Evolutionary conservation across 2,113 vertebrate species (phyloP).

Genomic region (Engystomops pustulosus): DNA sequence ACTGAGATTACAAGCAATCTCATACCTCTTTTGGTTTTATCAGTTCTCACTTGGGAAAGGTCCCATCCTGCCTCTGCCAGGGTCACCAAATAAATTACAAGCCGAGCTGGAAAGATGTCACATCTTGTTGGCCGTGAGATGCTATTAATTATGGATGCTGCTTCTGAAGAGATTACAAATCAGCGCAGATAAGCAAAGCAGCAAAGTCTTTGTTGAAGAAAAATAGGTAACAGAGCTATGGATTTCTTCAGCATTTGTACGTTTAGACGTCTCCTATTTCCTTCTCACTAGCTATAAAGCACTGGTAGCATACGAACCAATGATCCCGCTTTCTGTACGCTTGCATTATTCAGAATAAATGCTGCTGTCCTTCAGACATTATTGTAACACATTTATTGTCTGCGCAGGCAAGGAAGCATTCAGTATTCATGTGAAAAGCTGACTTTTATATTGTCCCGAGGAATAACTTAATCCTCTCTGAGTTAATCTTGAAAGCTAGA

Average conservation of each 20-base stretch:
- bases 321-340: slow-evolving; percentile 19
- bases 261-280: slow-evolving; percentile 2
- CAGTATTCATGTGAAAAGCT: slow-evolving; percentile 30
- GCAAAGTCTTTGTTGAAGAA: slow-evolving; percentile 41
- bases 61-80: slow-evolving; percentile 50
- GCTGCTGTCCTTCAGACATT: slow-evolving; percentile 40
- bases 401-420: slow-evolving; percentile 23
- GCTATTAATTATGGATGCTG: slow-evolving; percentile 57
- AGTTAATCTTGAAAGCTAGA: slow-evolving; percentile 15
- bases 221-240: slow-evolving; percentile 8
- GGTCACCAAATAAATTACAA: slow-evolving; percentile 59
- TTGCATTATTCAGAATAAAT: slow-evolving; percentile 43
- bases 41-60: slow-evolving; percentile 54
- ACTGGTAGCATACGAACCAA: slow-evolving; percentile 26
- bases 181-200: slow-evolving; percentile 53
- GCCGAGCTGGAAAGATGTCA: slow-evolving; percentile 47
- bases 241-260: slow-evolving; percentile 33
- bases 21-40: slow-evolving; percentile 59
- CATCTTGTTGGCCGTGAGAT: slow-evolving; percentile 56
- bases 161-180: slow-evolving; percentile 58
- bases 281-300: background rate
- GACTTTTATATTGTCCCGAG: slow-evolving; percentile 34
- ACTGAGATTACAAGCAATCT: slow-evolving; percentile 56
- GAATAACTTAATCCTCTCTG: slow-evolving; percentile 32
- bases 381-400: slow-evolving; percentile 49